Percentiles rank a stretch among this genome's conserved stretches.
These are phyloP conservation scores for Agrotis segetum DNA, from an alignment of 2,888 invertebrate genomes.

Conservation along the genomic window DNA sequence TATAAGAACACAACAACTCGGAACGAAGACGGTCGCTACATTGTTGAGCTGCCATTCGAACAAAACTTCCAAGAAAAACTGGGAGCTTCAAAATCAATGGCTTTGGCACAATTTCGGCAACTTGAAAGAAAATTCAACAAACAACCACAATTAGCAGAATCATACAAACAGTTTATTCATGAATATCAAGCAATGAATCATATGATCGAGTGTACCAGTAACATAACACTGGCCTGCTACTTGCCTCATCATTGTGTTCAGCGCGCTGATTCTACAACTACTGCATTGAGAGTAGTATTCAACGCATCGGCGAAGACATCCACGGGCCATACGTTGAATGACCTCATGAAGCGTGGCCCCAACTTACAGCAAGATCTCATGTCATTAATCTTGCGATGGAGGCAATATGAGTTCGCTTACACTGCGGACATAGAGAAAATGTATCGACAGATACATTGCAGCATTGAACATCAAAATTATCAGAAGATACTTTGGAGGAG, in stretches of 20 bases:
- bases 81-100: too few relatives aligned
- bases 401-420: slow-evolving; percentile 2
- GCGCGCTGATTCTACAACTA: neutral
- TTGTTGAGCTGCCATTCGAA: too few relatives aligned
- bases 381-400: slow-evolving; percentile 4
- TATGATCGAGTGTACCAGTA: slow-evolving; percentile 3
- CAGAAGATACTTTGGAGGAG: neutral
- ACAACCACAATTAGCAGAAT: neutral
- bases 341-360: neutral
- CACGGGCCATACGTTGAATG: neutral
- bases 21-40: too few relatives aligned
- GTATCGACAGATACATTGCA: neutral
- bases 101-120: too few relatives aligned
- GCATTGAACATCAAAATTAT: neutral
- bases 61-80: too few relatives aligned
- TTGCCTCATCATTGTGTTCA: neutral
- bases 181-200: neutral
- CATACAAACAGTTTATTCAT: slow-evolving; percentile 3
- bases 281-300: neutral
- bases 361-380: neutral
- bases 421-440: neutral
- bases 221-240: neutral
- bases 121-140: neutral
- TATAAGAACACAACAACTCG: too few relatives aligned
- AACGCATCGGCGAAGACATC: neutral